These are phyloP conservation scores for Tethya wilhelma DNA, from an alignment of 37 sponge, comb jelly and placozoan genomes.

Conservation along the genomic window DNA sequence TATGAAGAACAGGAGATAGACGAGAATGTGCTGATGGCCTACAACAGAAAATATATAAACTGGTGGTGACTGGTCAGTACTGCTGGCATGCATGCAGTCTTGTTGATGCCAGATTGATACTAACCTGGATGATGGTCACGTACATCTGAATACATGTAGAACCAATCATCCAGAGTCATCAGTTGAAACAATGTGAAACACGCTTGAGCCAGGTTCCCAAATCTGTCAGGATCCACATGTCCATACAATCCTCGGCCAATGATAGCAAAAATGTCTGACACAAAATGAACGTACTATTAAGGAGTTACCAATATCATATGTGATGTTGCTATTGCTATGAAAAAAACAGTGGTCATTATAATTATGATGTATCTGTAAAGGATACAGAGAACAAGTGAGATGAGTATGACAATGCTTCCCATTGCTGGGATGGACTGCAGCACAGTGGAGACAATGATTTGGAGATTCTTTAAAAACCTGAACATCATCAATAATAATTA, in stretches of 20 bases:
- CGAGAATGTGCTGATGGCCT: constrained; percentile 78
- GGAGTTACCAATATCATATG: neutral
- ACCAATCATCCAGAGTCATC: constrained; percentile 95
- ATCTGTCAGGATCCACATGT: constrained; percentile 71
- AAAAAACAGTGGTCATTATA: neutral
- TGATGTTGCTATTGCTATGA: neutral
- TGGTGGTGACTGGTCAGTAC: neutral
- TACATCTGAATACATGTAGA: constrained; percentile 72
- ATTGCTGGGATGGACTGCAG: constrained; percentile 83
- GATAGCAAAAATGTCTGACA: constrained; percentile 85
- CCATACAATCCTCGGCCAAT: constrained; percentile 88
- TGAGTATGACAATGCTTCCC: constrained; percentile 77
- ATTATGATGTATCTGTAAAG: neutral
- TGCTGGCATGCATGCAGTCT: neutral
- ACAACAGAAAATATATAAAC: neutral
- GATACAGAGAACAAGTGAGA: constrained; percentile 81
- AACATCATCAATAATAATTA: too few relatives aligned
- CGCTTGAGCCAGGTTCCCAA: constrained; percentile 85
- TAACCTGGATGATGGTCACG: constrained; percentile 45
- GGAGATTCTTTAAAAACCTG: constrained; percentile 83
- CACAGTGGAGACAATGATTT: constrained; percentile 82
- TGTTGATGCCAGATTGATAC: neutral
- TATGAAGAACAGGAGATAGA: constrained; percentile 83
- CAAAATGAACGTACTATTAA: neutral
- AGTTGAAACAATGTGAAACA: constrained; percentile 88